Evolutionary conservation across 92 coral and sea anemone species (phyloP).

Genomic region (Actinostola sp.): DNA sequence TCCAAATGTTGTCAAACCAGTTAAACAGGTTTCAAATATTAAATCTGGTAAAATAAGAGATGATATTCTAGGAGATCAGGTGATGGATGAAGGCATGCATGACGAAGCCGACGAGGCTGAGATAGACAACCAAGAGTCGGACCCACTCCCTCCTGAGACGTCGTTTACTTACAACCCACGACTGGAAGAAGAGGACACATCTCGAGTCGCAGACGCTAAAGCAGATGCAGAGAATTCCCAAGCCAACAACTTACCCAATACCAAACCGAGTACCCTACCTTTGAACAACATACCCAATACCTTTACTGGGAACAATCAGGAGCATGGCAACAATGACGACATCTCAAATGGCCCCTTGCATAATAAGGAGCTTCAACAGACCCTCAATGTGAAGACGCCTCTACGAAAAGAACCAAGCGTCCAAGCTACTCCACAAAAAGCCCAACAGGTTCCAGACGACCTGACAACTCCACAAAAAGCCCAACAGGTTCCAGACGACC

Average conservation of each 20-base stretch:
- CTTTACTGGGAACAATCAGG: no score
- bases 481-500: no score
- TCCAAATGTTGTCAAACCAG: constrained; percentile 12
- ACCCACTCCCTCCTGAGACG: constrained; percentile 19
- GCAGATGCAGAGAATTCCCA: constrained; percentile 4
- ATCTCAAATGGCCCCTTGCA: not conserved
- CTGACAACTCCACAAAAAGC: no score
- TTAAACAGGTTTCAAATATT: constrained; percentile 10
- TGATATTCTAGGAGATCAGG: constrained; percentile 11
- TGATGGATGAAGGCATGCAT: not conserved
- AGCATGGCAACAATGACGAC: not conserved
- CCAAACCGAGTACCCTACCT: not conserved
- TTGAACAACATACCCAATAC: constrained; percentile 1
- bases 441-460: no score
- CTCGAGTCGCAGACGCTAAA: not conserved
- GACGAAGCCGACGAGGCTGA: constrained; percentile 17
- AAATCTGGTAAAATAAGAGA: constrained; percentile 2
- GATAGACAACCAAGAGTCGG: constrained; percentile 10
- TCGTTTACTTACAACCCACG: constrained; percentile 17
- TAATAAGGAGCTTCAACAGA: not conserved
- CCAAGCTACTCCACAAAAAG: no score
- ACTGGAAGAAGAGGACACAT: constrained; percentile 4
- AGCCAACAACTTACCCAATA: not conserved
- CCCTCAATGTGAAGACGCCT: no score
- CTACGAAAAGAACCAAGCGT: no score